phyloP scores from a whole-genome alignment of 2,797 vertebrate species.

The Cossypha caffra region DNA sequence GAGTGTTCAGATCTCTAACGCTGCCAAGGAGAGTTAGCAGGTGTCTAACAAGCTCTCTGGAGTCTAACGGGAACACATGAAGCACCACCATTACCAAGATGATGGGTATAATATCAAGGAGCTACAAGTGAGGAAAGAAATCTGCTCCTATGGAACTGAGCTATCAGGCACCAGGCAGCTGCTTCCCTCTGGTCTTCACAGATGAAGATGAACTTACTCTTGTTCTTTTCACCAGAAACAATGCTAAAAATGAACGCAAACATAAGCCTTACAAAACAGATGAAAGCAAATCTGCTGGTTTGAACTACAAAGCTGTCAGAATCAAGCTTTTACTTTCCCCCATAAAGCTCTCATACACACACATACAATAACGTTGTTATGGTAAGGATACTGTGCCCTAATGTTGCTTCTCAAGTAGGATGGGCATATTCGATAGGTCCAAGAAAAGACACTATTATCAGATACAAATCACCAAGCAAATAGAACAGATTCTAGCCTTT shows the following conservation, averaged over 20 bases:
- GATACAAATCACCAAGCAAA: neutral
- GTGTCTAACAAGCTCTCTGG: constrained; percentile 20
- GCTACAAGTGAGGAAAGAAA: neutral
- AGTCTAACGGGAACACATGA: neutral
- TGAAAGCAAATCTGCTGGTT: neutral
- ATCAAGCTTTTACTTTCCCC: neutral
- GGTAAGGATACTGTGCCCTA: neutral
- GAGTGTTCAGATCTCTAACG: constrained; percentile 36
- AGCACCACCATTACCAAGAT: neutral
- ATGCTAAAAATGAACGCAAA: neutral
- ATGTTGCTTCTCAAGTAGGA: neutral
- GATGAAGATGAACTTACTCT: neutral
- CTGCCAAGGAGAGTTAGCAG: constrained; percentile 36
- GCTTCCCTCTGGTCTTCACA: neutral
- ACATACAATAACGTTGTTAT: neutral
- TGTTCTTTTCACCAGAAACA: neutral
- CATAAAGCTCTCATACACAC: neutral
- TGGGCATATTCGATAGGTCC: neutral
- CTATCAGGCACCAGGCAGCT: neutral
- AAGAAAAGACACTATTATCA: neutral
- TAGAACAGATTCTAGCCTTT: neutral
- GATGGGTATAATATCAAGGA: neutral
- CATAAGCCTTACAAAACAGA: neutral
- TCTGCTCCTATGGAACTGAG: neutral
- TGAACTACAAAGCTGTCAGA: neutral